Conservation (phyloP, 2,113 vertebrate species). For the Prionailurus viverrinus region DNA sequence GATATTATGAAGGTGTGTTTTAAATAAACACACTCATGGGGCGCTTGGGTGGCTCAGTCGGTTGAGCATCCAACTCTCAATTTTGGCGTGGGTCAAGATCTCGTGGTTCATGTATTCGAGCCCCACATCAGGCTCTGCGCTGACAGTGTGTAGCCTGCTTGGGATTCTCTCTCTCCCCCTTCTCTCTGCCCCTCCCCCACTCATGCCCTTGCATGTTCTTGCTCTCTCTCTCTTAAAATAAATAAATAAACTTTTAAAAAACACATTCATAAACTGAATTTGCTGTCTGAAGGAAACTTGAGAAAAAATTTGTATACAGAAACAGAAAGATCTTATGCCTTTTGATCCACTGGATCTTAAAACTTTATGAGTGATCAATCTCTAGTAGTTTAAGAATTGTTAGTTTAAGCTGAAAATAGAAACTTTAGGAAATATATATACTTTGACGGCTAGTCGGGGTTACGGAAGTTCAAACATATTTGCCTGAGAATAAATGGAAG, state of each 20-base stretch:
- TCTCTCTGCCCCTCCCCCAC: no score
- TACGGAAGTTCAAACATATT: neutral
- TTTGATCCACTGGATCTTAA: slow-evolving; percentile 5
- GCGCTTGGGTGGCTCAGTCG: no score
- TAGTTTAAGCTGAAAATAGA: slow-evolving; percentile 4
- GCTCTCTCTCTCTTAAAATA: no score
- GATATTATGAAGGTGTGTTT: neutral
- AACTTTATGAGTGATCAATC: slow-evolving; percentile 26
- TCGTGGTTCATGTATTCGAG: no score
- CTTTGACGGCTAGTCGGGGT: neutral
- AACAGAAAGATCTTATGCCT: neutral
- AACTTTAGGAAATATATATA: neutral
- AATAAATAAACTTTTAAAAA: neutral
- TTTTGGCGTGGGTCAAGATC: no score
- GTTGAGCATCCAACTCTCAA: no score
- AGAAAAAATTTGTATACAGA: neutral
- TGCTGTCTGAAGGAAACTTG: slow-evolving; percentile 16
- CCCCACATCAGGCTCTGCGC: no score
- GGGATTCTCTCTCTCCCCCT: no score
- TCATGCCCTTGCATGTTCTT: no score
- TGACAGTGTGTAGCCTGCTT: no score
- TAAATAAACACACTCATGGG: slow-evolving; percentile 4
- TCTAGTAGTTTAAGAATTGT: neutral
- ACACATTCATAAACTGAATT: neutral
- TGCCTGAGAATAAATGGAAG: neutral